A percentile compares a stretch with the other conserved stretches of the same genome.
Evolutionary conservation across 2,888 invertebrate genomes (phyloP).

Genomic region (Candidula unifasciata): DNA sequence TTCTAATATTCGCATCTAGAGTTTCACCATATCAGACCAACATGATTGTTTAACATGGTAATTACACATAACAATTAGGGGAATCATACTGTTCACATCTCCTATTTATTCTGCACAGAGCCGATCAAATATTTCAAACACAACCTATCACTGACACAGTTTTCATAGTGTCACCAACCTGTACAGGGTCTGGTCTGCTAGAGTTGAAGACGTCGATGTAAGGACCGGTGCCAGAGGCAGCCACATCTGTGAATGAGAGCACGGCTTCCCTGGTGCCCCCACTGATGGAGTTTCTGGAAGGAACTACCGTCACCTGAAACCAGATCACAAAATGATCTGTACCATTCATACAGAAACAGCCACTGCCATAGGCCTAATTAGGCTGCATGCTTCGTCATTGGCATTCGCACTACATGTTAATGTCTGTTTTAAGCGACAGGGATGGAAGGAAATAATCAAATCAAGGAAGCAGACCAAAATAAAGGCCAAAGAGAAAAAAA

Average conservation of each 20-base stretch:
- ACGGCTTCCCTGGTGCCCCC: not conserved
- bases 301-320: not conserved
- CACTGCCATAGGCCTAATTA: no score
- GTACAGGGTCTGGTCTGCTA: not conserved
- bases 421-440: not conserved
- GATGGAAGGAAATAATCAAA: not conserved
- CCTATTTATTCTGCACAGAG: no score
- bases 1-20: no score
- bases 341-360: no score
- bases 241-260: not conserved
- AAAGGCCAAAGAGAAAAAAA: not conserved
- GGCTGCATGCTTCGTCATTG: no score
- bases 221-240: not conserved
- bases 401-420: no score
- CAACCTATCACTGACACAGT: no score
- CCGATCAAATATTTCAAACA: no score
- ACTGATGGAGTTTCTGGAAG: not conserved
- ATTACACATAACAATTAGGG: no score
- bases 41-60: no score
- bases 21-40: no score
- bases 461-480: not conserved
- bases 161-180: not conserved
- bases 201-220: not conserved
- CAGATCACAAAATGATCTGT: not conserved
- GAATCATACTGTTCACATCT: no score